phyloP scores from a whole-genome alignment of 2,888 invertebrate species.

The Apocheima hispidaria region DNA sequence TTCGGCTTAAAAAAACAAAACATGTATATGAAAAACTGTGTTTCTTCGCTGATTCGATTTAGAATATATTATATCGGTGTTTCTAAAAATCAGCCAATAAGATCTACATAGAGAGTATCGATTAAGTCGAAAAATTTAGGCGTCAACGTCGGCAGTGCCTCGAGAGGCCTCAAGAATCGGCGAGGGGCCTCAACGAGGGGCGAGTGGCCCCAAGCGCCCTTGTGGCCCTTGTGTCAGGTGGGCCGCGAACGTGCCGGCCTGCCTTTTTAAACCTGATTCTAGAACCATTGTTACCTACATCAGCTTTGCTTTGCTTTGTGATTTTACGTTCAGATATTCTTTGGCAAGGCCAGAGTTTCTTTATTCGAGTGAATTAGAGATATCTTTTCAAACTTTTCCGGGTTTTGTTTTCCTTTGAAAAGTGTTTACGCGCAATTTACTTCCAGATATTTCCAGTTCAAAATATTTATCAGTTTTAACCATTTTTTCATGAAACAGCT shows the following conservation, averaged over 20 bases:
- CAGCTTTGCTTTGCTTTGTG: constrained; percentile 47
- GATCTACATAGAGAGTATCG: constrained; percentile 50
- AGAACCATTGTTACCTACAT: constrained; percentile 48
- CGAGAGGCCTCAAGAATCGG: constrained; percentile 34
- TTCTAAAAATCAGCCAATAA: constrained; percentile 36
- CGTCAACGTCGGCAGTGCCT: constrained; percentile 60
- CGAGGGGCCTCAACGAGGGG: constrained; percentile 58
- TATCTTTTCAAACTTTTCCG: not conserved
- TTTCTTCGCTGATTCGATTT: not conserved
- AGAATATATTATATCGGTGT: not conserved
- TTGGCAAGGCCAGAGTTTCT: constrained; percentile 39
- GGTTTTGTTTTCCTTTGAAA: not conserved
- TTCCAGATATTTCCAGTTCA: constrained; percentile 24
- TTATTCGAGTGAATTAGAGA: constrained; percentile 30
- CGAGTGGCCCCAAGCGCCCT: constrained; percentile 53
- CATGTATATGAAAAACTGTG: not conserved
- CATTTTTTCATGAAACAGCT: constrained; percentile 3
- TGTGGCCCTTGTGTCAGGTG: constrained; percentile 53
- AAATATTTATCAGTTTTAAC: constrained; percentile 1
- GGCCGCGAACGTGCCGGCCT: constrained; percentile 65
- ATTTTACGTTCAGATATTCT: constrained; percentile 41
- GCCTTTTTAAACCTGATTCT: constrained; percentile 62
- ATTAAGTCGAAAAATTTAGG: constrained; percentile 58
- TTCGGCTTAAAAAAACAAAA: too few species aligned
- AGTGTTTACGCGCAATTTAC: constrained; percentile 13